These are phyloP conservation scores for Orthonyx spaldingii DNA, from an alignment of 2,113 vertebrate genomes.

Conservation along the genomic window DNA sequence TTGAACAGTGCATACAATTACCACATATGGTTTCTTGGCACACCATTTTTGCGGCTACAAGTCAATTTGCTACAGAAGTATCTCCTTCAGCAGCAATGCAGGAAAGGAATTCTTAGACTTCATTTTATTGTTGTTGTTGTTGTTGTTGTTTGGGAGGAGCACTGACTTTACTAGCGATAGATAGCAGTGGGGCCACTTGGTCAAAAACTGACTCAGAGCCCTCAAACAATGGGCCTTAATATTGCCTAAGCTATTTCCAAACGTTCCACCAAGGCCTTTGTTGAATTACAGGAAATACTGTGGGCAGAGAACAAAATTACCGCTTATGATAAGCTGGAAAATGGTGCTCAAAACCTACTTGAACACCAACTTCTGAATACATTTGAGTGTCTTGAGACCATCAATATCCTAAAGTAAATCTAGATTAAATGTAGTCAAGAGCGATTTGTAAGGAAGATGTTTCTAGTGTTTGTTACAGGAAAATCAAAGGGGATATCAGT, in stretches of 20 bases:
- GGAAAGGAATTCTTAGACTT: neutral
- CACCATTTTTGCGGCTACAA: conserved; percentile 56
- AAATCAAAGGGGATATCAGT: neutral
- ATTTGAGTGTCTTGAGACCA: neutral
- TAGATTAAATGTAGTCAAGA: neutral
- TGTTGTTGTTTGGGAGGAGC: neutral
- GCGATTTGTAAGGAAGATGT: neutral
- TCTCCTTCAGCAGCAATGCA: conserved; percentile 11
- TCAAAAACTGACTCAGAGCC: neutral
- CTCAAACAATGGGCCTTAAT: neutral
- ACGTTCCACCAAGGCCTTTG: neutral
- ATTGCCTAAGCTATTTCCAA: conserved; percentile 7
- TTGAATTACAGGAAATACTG: conserved; percentile 19
- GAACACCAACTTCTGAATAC: neutral
- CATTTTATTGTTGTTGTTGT: neutral
- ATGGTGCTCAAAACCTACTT: neutral
- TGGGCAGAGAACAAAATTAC: neutral
- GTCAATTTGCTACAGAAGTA: conserved; percentile 55
- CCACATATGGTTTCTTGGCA: conserved; percentile 50
- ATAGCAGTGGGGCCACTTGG: neutral
- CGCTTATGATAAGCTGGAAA: neutral
- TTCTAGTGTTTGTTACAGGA: neutral
- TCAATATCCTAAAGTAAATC: neutral
- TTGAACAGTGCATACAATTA: conserved; percentile 71
- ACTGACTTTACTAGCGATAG: neutral